Conservation (phyloP, 1,140 invertebrate genomes). For the Ylistrum balloti region DNA sequence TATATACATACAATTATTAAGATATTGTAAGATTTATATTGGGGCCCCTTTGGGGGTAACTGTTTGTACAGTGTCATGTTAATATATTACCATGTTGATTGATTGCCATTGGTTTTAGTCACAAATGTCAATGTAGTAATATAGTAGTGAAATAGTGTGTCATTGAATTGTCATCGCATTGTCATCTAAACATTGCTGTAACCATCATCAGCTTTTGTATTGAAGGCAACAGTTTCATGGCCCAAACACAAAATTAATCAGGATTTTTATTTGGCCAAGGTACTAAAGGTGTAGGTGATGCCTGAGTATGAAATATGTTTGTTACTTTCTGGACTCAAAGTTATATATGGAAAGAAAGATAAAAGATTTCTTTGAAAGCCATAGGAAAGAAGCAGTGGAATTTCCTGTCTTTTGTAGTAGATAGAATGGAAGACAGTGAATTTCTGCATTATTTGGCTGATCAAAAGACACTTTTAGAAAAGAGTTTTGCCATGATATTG, state of each 20-base stretch:
- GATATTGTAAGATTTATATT: constrained; percentile 40
- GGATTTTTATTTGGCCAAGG: background rate
- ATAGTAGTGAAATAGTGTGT: background rate
- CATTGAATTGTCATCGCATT: background rate
- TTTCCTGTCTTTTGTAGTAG: background rate
- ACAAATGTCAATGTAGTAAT: constrained; percentile 5
- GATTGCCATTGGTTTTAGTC: constrained; percentile 32
- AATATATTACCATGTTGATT: background rate
- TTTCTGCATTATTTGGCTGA: background rate
- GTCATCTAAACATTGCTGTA: background rate
- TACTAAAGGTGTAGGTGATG: background rate
- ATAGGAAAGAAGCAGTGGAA: background rate
- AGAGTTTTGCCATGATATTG: background rate
- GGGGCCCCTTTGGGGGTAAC: constrained; percentile 7
- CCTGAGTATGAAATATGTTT: background rate
- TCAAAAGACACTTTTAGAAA: too few relatives aligned
- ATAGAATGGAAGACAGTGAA: background rate
- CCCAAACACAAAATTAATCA: background rate
- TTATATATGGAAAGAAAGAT: background rate
- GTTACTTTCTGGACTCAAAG: background rate
- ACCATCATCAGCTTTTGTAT: background rate
- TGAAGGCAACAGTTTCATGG: background rate
- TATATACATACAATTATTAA: constrained; percentile 11
- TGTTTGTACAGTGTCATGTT: constrained; percentile 38
- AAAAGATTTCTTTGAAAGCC: background rate